Conservation (phyloP, 2,888 invertebrate genomes). For the Parapristionchus giblindavisi region DNA sequence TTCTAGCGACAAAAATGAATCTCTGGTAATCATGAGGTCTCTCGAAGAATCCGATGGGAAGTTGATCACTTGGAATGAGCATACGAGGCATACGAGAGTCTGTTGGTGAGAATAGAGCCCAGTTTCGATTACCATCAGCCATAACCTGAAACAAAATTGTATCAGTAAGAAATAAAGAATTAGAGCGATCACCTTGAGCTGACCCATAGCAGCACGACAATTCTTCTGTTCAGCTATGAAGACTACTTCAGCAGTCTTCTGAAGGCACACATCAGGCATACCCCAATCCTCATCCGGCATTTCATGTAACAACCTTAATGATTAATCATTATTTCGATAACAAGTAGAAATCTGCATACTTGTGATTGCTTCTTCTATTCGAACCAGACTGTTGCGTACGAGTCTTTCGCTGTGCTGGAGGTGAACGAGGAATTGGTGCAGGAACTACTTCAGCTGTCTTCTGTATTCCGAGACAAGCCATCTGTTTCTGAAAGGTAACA, state of each 20-base stretch:
- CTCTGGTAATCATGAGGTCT: conserved; percentile 71
- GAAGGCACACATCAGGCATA: conserved; percentile 68
- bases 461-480: conserved; percentile 20
- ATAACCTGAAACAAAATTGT: conserved; percentile 39
- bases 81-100: conserved; percentile 81
- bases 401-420: conserved; percentile 4
- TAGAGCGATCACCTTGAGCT: conserved; percentile 74
- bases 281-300: conserved; percentile 54
- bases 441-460: conserved; percentile 8
- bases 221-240: conserved; percentile 81
- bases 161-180: neutral
- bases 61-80: conserved; percentile 77
- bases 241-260: conserved; percentile 76
- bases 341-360: neutral
- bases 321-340: neutral
- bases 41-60: conserved; percentile 74
- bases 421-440: neutral
- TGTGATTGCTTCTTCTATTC: conserved; percentile 19
- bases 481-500: conserved; percentile 21
- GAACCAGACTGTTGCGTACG: conserved; percentile 11
- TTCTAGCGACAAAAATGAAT: conserved; percentile 80
- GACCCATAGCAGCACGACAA: conserved; percentile 80
- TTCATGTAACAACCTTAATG: conserved; percentile 43
- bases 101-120: conserved; percentile 80
- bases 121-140: conserved; percentile 75